These are phyloP conservation scores for Pseudonaja textilis DNA, from an alignment of 2,113 vertebrate genomes.

Conservation along the genomic window DNA sequence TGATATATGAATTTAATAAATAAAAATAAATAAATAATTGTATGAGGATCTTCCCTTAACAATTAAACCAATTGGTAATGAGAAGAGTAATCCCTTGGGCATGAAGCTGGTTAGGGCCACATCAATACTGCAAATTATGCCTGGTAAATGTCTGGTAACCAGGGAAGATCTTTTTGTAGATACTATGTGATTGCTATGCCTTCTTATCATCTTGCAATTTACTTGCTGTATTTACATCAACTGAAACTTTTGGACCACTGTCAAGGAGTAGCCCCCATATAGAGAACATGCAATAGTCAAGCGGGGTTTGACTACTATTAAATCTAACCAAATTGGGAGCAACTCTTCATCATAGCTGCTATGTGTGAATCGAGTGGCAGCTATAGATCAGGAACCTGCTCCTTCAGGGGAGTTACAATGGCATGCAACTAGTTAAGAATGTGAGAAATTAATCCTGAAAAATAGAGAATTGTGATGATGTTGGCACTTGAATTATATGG, in stretches of 20 bases:
- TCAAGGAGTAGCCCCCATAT: neutral
- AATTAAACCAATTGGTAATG: neutral
- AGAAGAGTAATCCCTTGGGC: neutral
- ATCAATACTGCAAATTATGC: neutral
- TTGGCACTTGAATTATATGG: neutral
- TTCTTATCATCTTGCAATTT: neutral
- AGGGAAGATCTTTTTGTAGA: neutral
- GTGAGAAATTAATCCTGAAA: conserved; percentile 10
- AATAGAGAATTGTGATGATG: no score
- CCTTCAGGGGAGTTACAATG: neutral
- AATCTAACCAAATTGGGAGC: neutral
- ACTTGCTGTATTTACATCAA: neutral
- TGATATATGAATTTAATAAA: neutral
- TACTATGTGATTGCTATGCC: neutral
- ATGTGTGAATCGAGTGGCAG: neutral
- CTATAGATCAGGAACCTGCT: neutral
- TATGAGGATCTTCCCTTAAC: neutral
- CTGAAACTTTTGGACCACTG: neutral
- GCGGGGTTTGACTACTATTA: neutral
- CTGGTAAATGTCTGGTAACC: neutral
- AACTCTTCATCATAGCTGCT: neutral
- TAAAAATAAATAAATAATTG: neutral
- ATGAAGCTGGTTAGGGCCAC: neutral
- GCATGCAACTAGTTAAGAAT: neutral
- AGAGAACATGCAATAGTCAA: neutral